These are phyloP conservation scores for Oryzias woworae DNA, from an alignment of 2,113 vertebrate species.

Conservation along the genomic window DNA sequence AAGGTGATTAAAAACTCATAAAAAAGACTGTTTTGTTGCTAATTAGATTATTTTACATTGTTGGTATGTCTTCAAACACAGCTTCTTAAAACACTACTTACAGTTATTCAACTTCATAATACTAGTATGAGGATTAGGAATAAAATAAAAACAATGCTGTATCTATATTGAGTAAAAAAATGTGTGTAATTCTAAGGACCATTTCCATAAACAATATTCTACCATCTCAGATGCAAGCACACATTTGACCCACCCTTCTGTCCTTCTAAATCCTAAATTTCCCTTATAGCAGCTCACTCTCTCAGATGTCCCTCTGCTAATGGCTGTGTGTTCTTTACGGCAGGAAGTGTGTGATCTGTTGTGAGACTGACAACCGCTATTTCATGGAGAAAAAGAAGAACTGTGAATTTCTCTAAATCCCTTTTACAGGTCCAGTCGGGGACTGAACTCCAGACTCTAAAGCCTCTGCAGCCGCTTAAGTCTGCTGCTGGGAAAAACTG, in stretches of 20 bases:
- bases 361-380: constrained; percentile 69
- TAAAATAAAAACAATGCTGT: too few relatives aligned
- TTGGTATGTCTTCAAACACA: too few relatives aligned
- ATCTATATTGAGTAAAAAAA: too few relatives aligned
- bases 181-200: too few relatives aligned
- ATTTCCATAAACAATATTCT: background rate
- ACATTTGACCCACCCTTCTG: constrained; percentile 39
- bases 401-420: constrained; percentile 72
- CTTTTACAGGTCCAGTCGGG: constrained; percentile 60
- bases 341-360: constrained; percentile 49
- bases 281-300: constrained; percentile 39
- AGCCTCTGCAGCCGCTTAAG: constrained; percentile 44
- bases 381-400: constrained; percentile 69
- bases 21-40: too few relatives aligned
- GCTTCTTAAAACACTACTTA: too few relatives aligned
- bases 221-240: background rate
- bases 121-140: too few relatives aligned
- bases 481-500: constrained; percentile 41
- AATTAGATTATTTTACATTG: too few relatives aligned
- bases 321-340: constrained; percentile 39
- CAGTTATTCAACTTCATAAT: too few relatives aligned
- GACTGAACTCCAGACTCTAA: constrained; percentile 55
- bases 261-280: constrained; percentile 49
- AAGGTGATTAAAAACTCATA: too few relatives aligned
- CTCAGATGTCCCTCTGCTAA: constrained; percentile 10